Base-by-base conservation (phyloP, 1,140 invertebrate species). In the Anagrus nilaparvatae region DNA sequence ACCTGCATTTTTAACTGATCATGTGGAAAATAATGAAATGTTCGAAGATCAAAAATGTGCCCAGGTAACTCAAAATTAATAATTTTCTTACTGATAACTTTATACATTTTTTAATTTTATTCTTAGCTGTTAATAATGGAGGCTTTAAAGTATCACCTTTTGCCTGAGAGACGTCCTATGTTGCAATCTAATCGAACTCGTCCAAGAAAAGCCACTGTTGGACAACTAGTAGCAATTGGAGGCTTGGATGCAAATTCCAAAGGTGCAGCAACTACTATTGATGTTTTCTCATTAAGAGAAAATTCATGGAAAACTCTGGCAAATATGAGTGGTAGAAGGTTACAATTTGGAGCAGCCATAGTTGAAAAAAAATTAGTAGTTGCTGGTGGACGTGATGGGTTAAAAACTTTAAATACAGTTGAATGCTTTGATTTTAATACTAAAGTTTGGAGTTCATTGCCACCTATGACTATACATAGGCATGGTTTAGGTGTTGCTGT, bases 331-430 rank as follows among this genome's bases (percentile, higher is more conserved):
- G 81, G 82, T 1, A 72, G 84, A 27, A 66, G 87, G 18, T 65
- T 94, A 18, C 90, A 95, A 63, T 94, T 93, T 69, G 89, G 89
- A 4, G 87, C 90, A 6, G 88, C 86, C 28, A 76, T 93, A 6
- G 76, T 93, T 53, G 84, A 87, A 47, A 82, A 83, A 37, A 87
- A 87, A 61, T 67, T 90, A 8, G 79, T 84, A 35, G 74, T 86
- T 16, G 87, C 89, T 10, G 90, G 90, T 17, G 92, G 91, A 7
- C 73, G 91, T 41, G 90, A 95, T 67, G 91, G 90, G n/a, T 73
- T 95, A 4, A 94, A 93, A 67, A 95, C 90, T 5, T 66, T 95
- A 2, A 91, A 89, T 53, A 83, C 83, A 4, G 87, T 89, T 38
- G 89, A 93, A 66, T 84, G 82, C 59, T 81, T 87, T 47, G 87